A percentile compares a stretch with the other conserved stretches of the same genome.
Evolutionary conservation across 2,888 invertebrate genomes (phyloP).

Genomic region (Azorinus chamasolen): DNA sequence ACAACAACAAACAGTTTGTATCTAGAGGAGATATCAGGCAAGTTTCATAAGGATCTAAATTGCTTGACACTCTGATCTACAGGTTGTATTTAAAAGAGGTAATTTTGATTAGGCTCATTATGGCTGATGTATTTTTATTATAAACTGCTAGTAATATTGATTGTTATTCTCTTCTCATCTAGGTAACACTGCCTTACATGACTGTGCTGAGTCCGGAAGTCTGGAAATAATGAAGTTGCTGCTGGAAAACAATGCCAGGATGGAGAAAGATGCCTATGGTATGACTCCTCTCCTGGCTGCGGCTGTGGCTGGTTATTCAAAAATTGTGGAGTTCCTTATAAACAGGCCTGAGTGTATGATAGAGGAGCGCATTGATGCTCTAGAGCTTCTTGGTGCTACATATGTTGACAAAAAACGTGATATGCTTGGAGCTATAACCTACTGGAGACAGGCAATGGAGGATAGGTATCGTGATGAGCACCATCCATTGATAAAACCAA

Average conservation of each 20-base stretch:
- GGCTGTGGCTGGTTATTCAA: conserved; percentile 95
- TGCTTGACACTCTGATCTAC: too few relatives aligned
- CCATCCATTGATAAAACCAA: conserved; percentile 90
- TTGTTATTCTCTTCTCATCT: conserved; percentile 25
- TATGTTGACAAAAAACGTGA: conserved; percentile 98
- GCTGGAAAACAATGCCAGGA: conserved; percentile 94
- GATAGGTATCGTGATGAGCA: conserved; percentile 86
- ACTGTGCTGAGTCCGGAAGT: conserved; percentile 98
- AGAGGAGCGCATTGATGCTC: conserved; percentile 92
- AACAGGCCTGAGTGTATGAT: conserved; percentile 88
- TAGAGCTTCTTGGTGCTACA: conserved; percentile 97
- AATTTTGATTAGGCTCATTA: too few relatives aligned
- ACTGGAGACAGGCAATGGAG: conserved; percentile 97
- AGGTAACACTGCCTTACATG: conserved; percentile 98
- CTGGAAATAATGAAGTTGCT: conserved; percentile 96
- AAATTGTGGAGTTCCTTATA: conserved; percentile 97
- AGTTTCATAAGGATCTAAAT: too few relatives aligned
- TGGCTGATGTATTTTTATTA: too few relatives aligned
- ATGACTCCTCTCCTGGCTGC: conserved; percentile 98
- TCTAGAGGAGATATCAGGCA: too few relatives aligned
- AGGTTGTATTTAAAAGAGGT: too few relatives aligned
- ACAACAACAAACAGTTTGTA: too few relatives aligned
- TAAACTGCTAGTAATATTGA: too few relatives aligned
- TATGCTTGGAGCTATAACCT: conserved; percentile 93
- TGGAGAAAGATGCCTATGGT: conserved; percentile 98